Conservation (phyloP, 2,888 invertebrate genomes). For the Caenorhabditis sp. region DNA sequence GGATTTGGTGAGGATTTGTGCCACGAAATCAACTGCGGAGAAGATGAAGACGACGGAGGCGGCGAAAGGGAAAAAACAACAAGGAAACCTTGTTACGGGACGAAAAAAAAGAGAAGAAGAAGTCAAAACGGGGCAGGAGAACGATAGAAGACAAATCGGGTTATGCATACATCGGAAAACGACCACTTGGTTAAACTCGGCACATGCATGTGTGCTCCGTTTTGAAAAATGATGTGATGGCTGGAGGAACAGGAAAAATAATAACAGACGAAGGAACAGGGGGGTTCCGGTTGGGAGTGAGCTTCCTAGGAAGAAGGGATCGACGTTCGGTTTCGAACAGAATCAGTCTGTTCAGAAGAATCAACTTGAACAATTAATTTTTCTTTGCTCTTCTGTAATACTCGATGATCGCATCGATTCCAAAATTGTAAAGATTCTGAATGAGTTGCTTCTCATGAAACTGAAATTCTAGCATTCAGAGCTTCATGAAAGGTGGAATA, state of each 20-base stretch:
- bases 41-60: slow-evolving; percentile 40
- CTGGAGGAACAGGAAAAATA: slow-evolving; percentile 13
- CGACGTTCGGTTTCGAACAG: not conserved
- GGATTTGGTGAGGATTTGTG: slow-evolving; percentile 54
- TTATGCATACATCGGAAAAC: slow-evolving; percentile 56
- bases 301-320: not conserved
- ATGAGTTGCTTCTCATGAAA: slow-evolving; percentile 47
- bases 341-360: not conserved
- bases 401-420: slow-evolving; percentile 35
- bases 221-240: slow-evolving; percentile 33
- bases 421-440: slow-evolving; percentile 41
- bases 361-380: not conserved
- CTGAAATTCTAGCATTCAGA: slow-evolving; percentile 14
- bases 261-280: not conserved
- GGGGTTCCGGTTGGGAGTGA: not conserved
- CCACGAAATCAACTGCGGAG: slow-evolving; percentile 36
- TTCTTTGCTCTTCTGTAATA: slow-evolving; percentile 38
- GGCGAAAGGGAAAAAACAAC: slow-evolving; percentile 49
- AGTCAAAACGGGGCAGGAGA: slow-evolving; percentile 45
- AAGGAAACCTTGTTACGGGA: slow-evolving; percentile 61
- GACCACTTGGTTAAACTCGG: slow-evolving; percentile 36
- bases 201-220: not conserved
- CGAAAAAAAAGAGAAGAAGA: slow-evolving; percentile 23
- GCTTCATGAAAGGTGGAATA: too few species aligned
- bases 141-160: slow-evolving; percentile 59